A percentile compares a stretch with the other conserved stretches of the same genome.
phyloP scores from a whole-genome alignment of 1,140 invertebrate species.

The Megalonaias nervosa region DNA sequence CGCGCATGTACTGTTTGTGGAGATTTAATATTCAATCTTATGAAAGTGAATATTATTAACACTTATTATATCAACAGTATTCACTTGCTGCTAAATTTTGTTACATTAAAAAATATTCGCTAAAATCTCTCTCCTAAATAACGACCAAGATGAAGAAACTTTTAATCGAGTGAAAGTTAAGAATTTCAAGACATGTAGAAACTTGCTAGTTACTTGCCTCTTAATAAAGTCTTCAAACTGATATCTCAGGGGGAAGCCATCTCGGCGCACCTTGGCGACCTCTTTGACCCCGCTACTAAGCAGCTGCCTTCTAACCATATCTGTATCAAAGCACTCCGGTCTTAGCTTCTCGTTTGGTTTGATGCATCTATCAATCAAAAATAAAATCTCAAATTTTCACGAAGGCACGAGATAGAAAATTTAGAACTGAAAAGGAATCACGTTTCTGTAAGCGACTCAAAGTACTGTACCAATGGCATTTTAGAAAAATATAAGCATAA shows the following conservation, averaged over 20 bases:
- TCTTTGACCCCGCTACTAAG: conserved; percentile 59
- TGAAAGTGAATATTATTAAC: too few relatives aligned
- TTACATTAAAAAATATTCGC: too few relatives aligned
- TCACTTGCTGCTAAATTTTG: too few relatives aligned
- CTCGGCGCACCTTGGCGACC: conserved; percentile 43
- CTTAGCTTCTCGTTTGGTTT: conserved; percentile 83
- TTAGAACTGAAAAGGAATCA: neutral
- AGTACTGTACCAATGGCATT: neutral
- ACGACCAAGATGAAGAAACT: too few relatives aligned
- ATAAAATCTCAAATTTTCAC: neutral
- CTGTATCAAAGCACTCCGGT: conserved; percentile 78
- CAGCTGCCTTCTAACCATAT: conserved; percentile 83
- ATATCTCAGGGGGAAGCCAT: conserved; percentile 51
- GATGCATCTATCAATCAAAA: conserved; percentile 74
- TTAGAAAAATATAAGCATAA: neutral
- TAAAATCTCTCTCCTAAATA: too few relatives aligned
- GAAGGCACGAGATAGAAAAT: neutral
- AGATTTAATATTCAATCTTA: too few relatives aligned
- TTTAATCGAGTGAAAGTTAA: too few relatives aligned
- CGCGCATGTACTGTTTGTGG: too few relatives aligned
- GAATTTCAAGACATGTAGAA: too few relatives aligned
- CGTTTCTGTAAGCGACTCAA: neutral
- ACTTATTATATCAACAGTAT: too few relatives aligned
- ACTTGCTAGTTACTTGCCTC: conserved; percentile 20
- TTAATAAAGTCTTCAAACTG: conserved; percentile 41